Evolutionary conservation across 1,140 invertebrate genomes (phyloP).

Genomic region (Drosophila repleta): DNA sequence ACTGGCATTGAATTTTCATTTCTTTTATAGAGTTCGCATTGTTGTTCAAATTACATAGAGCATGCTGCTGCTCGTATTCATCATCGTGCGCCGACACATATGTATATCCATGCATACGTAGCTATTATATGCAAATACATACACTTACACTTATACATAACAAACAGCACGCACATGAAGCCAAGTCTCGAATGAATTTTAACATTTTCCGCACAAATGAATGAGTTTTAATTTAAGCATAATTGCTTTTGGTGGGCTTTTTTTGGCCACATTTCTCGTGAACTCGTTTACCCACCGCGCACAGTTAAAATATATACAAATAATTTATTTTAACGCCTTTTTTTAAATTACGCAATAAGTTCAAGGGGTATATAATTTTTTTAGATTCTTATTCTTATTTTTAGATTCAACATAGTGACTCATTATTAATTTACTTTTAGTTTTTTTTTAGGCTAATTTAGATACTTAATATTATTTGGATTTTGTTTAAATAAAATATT

Average conservation of each 20-base stretch:
- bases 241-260: conserved; percentile 71
- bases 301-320: conserved; percentile 11
- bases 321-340: conserved; percentile 36
- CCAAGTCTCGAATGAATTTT: conserved; percentile 65
- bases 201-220: conserved; percentile 72
- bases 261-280: conserved; percentile 36
- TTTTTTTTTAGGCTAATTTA: too few relatives aligned
- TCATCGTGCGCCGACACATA: conserved; percentile 3
- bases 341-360: conserved; percentile 19
- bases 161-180: conserved; percentile 41
- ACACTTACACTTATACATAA: conserved; percentile 19
- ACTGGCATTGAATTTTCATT: conserved; percentile 72
- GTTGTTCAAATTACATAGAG: conserved; percentile 23
- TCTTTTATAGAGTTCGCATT: conserved; percentile 49
- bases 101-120: background rate
- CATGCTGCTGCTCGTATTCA: conserved; percentile 20
- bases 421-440: too few relatives aligned
- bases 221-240: conserved; percentile 83
- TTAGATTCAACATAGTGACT: too few relatives aligned
- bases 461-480: too few relatives aligned
- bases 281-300: conserved; percentile 11
- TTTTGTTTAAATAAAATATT: too few relatives aligned
- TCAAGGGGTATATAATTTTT: conserved; percentile 10
- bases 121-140: conserved; percentile 20
- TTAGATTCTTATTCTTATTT: too few relatives aligned